Conservation (phyloP, 2,113 vertebrate species). For the Cephalopterus ornatus region DNA sequence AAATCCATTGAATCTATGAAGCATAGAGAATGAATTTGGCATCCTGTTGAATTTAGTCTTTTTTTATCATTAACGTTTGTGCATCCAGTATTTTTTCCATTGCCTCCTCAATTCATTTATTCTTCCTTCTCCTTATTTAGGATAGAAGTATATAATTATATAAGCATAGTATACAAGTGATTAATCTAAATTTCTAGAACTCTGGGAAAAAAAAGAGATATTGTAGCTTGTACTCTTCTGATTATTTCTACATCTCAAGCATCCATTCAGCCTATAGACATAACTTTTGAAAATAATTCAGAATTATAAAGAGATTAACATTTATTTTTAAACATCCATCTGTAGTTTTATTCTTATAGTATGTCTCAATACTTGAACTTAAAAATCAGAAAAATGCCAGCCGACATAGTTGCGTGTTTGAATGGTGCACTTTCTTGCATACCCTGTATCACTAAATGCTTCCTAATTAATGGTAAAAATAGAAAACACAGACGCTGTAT, state of each 20-base stretch:
- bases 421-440: neutral
- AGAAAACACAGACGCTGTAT: neutral
- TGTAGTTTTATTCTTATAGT: neutral
- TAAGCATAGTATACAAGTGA: neutral
- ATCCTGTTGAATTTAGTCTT: neutral
- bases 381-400: neutral
- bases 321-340: neutral
- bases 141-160: neutral
- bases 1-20: neutral
- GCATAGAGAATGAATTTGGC: neutral
- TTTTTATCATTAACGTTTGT: neutral
- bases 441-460: neutral
- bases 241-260: neutral
- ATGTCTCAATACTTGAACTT: neutral
- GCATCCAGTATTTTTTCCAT: neutral
- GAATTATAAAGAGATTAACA: neutral
- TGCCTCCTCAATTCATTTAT: neutral
- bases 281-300: neutral
- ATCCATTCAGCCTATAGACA: neutral
- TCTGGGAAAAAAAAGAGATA: neutral
- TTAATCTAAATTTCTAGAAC: neutral
- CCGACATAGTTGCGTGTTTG: neutral
- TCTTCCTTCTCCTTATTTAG: neutral
- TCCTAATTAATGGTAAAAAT: conserved; percentile 32
- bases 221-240: neutral